phyloP scores from a whole-genome alignment of 2,797 vertebrate species.

The Poeciliopsis presidionis region DNA sequence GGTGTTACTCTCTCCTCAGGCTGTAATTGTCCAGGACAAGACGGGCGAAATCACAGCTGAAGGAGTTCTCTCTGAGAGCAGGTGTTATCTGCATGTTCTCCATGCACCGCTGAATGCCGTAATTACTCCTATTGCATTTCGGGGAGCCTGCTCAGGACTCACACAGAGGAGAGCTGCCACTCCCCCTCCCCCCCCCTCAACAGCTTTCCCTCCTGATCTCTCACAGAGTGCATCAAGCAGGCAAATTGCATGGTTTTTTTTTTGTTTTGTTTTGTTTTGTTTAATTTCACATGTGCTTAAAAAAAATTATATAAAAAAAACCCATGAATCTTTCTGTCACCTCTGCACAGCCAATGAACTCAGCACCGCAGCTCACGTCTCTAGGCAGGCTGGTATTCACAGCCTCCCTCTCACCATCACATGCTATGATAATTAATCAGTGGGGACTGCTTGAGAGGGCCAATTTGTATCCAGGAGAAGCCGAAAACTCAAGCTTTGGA shows the following conservation, averaged over 20 bases:
- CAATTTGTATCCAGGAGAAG: conserved; percentile 1
- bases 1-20: conserved; percentile 30
- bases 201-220: conserved; percentile 17
- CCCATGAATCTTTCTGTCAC: not conserved
- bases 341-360: not conserved
- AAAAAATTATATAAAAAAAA: not conserved
- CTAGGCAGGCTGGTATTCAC: not conserved
- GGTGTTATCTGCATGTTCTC: conserved; percentile 48
- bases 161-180: conserved; percentile 36
- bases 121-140: conserved; percentile 60
- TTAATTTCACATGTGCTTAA: not conserved
- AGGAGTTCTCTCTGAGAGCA: conserved; percentile 30
- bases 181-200: conserved; percentile 17
- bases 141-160: conserved; percentile 36
- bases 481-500: conserved; percentile 11
- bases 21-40: conserved; percentile 49
- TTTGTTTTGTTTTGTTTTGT: too few species aligned
- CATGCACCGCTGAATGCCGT: conserved; percentile 56
- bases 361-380: not conserved
- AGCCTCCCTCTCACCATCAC: not conserved
- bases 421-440: conserved; percentile 14
- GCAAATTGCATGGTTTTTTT: not conserved
- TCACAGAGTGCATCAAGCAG: conserved; percentile 1
- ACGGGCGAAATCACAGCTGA: conserved; percentile 24
- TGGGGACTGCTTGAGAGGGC: conserved; percentile 1